phyloP scores from a whole-genome alignment of 2,797 vertebrate species.

The Argyrosomus regius region DNA sequence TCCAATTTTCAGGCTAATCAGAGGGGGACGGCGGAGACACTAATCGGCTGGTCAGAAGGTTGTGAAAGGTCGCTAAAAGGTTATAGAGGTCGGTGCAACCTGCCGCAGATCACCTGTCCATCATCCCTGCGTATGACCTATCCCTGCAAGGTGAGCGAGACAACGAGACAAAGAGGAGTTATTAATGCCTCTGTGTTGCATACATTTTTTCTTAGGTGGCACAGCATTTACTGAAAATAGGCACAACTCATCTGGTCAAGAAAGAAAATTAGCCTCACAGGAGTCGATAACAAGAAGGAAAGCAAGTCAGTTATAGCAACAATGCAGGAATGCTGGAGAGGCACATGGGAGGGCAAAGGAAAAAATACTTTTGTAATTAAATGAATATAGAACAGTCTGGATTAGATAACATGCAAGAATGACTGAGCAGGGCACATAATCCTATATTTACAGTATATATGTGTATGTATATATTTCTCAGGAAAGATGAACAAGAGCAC shows the following conservation, averaged over 20 bases:
- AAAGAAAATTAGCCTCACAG: slow-evolving; percentile 63
- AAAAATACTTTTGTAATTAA: slow-evolving; percentile 52
- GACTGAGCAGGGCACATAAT: not conserved
- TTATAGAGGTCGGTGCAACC: slow-evolving; percentile 69
- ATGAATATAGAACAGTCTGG: slow-evolving; percentile 24
- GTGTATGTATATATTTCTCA: not conserved
- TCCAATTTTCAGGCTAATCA: slow-evolving; percentile 78
- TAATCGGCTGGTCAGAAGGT: slow-evolving; percentile 80
- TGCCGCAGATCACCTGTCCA: slow-evolving; percentile 75
- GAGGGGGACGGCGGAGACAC: slow-evolving; percentile 64
- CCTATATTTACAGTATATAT: not conserved
- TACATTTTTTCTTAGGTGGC: slow-evolving; percentile 42
- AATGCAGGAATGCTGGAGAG: slow-evolving; percentile 17
- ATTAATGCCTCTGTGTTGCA: slow-evolving; percentile 51
- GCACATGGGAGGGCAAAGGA: slow-evolving; percentile 17
- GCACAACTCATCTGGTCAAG: slow-evolving; percentile 43
- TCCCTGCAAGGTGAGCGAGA: slow-evolving; percentile 55
- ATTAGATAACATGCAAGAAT: slow-evolving; percentile 21
- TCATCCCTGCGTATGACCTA: slow-evolving; percentile 78
- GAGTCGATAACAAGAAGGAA: slow-evolving; percentile 53
- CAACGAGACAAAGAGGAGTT: slow-evolving; percentile 52
- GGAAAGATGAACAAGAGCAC: slow-evolving; percentile 3
- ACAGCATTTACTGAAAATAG: slow-evolving; percentile 54
- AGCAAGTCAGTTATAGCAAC: slow-evolving; percentile 46
- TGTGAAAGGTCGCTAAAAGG: slow-evolving; percentile 81